Evolutionary conservation across 1,140 invertebrate species (phyloP).

Genomic region (Xylocopa sonorina): DNA sequence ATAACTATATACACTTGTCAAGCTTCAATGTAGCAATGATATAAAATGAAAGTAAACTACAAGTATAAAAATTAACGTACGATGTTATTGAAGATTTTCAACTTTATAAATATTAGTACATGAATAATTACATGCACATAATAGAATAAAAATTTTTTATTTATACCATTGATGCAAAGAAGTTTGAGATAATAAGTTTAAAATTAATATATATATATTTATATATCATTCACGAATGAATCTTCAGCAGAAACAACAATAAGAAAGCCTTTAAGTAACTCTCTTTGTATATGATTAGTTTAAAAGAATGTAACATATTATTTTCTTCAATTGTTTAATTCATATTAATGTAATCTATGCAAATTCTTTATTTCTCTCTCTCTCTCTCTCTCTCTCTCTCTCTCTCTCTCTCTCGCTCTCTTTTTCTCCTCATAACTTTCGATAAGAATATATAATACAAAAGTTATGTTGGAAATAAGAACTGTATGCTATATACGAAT

Average conservation of each 20-base stretch:
- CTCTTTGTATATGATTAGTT: constrained; percentile 9
- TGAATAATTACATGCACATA: not conserved
- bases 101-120: not conserved
- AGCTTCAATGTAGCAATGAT: constrained; percentile 72
- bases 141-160: constrained; percentile 48
- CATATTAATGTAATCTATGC: constrained; percentile 4
- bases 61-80: not conserved
- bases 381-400: too few relatives aligned
- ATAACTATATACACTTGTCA: constrained; percentile 56
- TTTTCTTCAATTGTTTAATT: constrained; percentile 10
- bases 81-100: not conserved
- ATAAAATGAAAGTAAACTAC: constrained; percentile 61
- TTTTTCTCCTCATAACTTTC: too few relatives aligned
- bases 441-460: constrained; percentile 36
- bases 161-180: constrained; percentile 69
- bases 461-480: constrained; percentile 25
- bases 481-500: constrained; percentile 6
- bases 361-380: not conserved
- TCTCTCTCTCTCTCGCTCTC: too few relatives aligned
- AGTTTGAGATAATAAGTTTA: constrained; percentile 52
- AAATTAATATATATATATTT: constrained; percentile 39
- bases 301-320: constrained; percentile 20
- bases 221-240: constrained; percentile 16
- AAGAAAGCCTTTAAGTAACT: not conserved
- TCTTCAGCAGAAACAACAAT: constrained; percentile 27